A percentile compares a stretch with the other conserved stretches of the same genome.
Evolutionary conservation across 2,113 vertebrate genomes (phyloP).

Genomic region (Delphinus delphis): DNA sequence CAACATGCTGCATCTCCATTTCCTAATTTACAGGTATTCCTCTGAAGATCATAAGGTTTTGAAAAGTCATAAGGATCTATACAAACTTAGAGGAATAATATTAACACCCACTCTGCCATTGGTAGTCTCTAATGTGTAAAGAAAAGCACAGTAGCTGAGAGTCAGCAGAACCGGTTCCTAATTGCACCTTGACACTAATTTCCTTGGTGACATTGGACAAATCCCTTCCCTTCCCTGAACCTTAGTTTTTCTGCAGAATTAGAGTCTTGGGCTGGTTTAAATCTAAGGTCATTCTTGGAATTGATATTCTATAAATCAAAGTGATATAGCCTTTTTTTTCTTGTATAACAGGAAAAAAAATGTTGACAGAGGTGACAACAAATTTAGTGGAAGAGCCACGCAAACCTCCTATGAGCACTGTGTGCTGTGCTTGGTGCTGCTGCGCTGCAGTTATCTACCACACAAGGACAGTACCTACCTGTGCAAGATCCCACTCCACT

Average conservation of each 20-base stretch:
- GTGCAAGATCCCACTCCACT: neutral
- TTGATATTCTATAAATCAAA: neutral
- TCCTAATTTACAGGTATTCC: neutral
- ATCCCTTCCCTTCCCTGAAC: neutral
- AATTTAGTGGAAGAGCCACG: neutral
- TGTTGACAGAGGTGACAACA: neutral
- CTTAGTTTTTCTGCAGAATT: neutral
- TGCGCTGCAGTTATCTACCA: rapidly evolving
- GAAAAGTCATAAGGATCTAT: neutral
- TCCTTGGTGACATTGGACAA: neutral
- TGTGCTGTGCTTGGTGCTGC: neutral
- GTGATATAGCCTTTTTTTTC: neutral
- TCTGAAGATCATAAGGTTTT: neutral
- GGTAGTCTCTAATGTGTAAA: neutral
- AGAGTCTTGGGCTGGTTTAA: neutral
- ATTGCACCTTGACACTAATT: neutral
- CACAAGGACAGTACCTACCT: neutral
- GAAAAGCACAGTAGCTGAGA: neutral
- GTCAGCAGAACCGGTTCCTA: neutral
- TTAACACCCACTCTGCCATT: too few relatives aligned
- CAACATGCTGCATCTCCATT: neutral
- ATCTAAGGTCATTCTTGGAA: neutral
- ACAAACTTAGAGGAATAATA: neutral
- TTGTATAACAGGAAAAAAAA: neutral
- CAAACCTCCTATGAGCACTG: neutral